Evolutionary conservation across 64 coral and sea anemone species (phyloP), one percentile per base, ranked within the genome.

Genomic region (Cladopsammia gracilis): DNA sequence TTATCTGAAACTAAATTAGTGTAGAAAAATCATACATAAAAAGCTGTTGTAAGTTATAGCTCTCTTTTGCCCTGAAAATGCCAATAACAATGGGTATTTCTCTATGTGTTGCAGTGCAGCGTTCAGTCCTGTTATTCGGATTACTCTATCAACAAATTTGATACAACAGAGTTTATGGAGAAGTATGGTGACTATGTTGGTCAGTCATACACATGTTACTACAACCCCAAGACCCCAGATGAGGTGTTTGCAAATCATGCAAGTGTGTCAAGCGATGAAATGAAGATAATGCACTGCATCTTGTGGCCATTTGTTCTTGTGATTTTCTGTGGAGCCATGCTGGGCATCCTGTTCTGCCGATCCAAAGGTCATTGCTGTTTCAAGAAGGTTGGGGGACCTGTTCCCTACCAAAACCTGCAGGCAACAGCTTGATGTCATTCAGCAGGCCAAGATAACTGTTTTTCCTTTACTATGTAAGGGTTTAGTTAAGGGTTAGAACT

Each of bases 251-350:
- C 12, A 50, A 13, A 48, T 11, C 62, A 20, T 50, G 70, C 48
- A 0, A 16, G 12, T 3, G 48, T 34, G 4, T 51, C 56, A 1
- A 52, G 25, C 20, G 73, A 86, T 65, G 58, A 87, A 15, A 68
- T 66, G 25, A 48, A n/a, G 46, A 93, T 93, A 12, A 7, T 93
- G 56, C 82, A 93, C 16, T 87, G 82, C 82, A 87, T 87, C 18
- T 25, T 93, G 71, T 93, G 91, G 91, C 91, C 91, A 12, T 25
- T 78, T 22, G 71, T 93, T 5, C 1, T 93, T 20, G 43, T 93
- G 1, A 5, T 68, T 19, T 24, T 60, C 10, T 78, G 65, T 18
- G 18, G 67, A 20, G 9, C 6, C 24, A 7, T 77, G 15, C 73
- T 93, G 52, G 68, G 43, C 47, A 51, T 48, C 11, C 62, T 84